phyloP scores from a whole-genome alignment of 64 coral and sea anemone species.

The Hydrozoanthus tunicans region DNA sequence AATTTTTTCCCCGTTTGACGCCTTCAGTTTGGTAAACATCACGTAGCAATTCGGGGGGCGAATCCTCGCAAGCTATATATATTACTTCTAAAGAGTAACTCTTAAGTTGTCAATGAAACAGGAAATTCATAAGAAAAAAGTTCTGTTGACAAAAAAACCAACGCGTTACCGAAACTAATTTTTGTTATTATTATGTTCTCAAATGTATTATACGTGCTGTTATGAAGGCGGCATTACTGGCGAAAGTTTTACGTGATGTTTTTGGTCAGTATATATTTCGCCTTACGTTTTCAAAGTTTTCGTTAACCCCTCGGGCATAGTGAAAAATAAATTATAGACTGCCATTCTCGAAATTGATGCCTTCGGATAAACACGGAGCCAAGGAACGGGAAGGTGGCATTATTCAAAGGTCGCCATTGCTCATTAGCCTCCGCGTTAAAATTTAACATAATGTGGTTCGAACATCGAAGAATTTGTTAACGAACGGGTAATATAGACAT shows the following conservation, averaged over 20 bases:
- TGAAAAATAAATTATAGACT: neutral
- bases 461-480: slow-evolving; percentile 6
- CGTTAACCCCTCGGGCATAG: neutral
- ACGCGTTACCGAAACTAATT: no score
- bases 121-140: no score
- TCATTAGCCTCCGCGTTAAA: slow-evolving; percentile 34
- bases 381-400: neutral
- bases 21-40: slow-evolving; percentile 10
- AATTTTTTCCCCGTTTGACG: neutral
- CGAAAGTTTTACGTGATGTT: neutral
- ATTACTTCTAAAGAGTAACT: neutral
- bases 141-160: no score
- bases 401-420: neutral
- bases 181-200: no score
- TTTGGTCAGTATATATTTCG: neutral
- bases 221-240: no score
- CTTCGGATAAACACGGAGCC: neutral
- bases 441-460: slow-evolving; percentile 52
- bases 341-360: neutral
- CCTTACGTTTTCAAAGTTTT: neutral
- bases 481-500: neutral
- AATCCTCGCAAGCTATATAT: neutral
- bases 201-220: no score
- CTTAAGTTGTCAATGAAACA: no score
- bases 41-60: neutral